Percentiles rank a stretch among this genome's conserved stretches.
Conservation (phyloP, 1,140 invertebrate genomes). For the Aphelinus atriplicis region DNA sequence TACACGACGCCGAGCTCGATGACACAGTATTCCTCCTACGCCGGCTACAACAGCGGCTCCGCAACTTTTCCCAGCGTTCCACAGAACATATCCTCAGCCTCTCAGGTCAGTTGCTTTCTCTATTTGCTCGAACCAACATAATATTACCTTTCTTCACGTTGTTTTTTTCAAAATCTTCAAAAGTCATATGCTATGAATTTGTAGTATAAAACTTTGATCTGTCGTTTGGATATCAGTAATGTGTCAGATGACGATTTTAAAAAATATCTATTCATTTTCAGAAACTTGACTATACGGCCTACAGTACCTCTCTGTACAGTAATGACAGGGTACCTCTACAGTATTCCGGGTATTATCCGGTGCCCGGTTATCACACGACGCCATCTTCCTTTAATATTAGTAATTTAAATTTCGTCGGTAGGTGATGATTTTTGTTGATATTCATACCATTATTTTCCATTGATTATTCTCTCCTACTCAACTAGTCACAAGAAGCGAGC, state of each 20-base stretch:
- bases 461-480: no score
- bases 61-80: conserved; percentile 67
- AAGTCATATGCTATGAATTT: neutral
- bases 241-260: no score
- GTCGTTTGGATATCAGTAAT: no score
- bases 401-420: conserved; percentile 46
- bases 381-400: conserved; percentile 64
- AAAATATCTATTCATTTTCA: conserved; percentile 39
- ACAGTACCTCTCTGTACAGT: conserved; percentile 60
- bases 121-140: no score
- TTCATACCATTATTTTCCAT: no score
- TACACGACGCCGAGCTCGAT: conserved; percentile 61
- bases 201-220: no score
- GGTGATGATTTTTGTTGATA: no score
- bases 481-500: no score
- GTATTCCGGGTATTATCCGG: conserved; percentile 63
- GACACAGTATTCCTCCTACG: conserved; percentile 70
- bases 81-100: conserved; percentile 73
- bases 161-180: neutral
- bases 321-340: conserved; percentile 64
- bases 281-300: conserved; percentile 63
- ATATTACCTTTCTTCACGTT: no score
- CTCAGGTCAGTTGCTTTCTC: conserved; percentile 65
- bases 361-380: conserved; percentile 62
- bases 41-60: conserved; percentile 68